These are phyloP conservation scores for Patella depressa DNA, from an alignment of 2,888 invertebrate genomes.

Conservation along the genomic window DNA sequence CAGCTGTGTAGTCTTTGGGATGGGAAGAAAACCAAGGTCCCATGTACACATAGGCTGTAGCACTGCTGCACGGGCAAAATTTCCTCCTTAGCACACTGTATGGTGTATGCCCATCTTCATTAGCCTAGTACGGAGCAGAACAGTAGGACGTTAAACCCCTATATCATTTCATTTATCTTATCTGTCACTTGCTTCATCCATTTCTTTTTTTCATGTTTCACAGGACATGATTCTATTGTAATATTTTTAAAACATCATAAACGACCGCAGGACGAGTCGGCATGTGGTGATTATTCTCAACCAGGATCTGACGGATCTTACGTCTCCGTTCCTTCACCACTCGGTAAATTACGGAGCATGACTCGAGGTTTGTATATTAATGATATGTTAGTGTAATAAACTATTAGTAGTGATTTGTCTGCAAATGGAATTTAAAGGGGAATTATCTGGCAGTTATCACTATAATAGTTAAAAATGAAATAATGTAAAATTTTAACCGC, in stretches of 20 bases:
- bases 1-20: no score
- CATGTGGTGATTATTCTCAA: slow-evolving; percentile 72
- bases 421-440: neutral
- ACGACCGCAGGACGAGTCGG: slow-evolving; percentile 70
- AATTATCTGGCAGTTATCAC: no score
- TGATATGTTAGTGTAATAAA: neutral
- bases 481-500: neutral
- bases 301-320: slow-evolving; percentile 69
- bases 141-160: no score
- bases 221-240: slow-evolving; percentile 73
- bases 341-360: slow-evolving; percentile 72
- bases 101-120: no score
- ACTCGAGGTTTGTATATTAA: slow-evolving; percentile 66
- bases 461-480: no score
- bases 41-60: no score
- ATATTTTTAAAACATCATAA: slow-evolving; percentile 72
- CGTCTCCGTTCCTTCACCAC: slow-evolving; percentile 72
- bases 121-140: no score
- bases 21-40: no score
- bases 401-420: neutral
- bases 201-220: slow-evolving; percentile 7
- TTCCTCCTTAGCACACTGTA: no score
- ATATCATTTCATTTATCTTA: no score
- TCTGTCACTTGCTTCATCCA: neutral
- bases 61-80: no score